Percentiles rank a stretch among this genome's conserved stretches.
These are phyloP conservation scores for Meda fulgida DNA, from an alignment of 2,797 vertebrate genomes.

Conservation along the genomic window DNA sequence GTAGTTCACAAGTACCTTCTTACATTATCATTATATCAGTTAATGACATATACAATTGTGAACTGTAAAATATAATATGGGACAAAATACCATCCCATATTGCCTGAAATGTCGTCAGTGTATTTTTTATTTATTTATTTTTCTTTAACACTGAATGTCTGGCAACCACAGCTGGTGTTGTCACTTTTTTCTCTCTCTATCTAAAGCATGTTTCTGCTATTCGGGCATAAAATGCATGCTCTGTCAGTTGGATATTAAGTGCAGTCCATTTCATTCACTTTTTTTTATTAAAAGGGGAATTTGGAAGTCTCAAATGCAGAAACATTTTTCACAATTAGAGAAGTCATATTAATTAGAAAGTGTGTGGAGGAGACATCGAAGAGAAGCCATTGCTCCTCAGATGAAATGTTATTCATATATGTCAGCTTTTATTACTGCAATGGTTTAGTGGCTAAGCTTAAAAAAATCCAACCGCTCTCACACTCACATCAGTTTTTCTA, in stretches of 20 bases:
- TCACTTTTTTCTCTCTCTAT: neutral
- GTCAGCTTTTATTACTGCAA: conserved; percentile 57
- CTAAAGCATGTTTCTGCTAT: conserved; percentile 13
- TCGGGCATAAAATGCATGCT: neutral
- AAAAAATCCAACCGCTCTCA: conserved; percentile 38
- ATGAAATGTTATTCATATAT: conserved; percentile 56
- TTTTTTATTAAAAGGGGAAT: conserved; percentile 44
- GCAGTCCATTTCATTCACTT: conserved; percentile 6
- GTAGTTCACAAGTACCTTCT: neutral
- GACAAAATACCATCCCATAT: neutral
- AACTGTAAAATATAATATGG: neutral
- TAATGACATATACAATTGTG: neutral
- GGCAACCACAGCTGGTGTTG: conserved; percentile 11
- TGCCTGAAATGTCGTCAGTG: neutral
- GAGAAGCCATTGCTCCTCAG: conserved; percentile 45
- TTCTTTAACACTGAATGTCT: neutral
- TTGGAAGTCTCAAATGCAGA: conserved; percentile 53
- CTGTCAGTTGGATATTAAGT: neutral
- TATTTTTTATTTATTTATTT: neutral
- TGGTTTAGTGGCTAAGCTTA: conserved; percentile 37
- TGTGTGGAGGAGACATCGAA: conserved; percentile 47
- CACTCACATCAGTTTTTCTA: conserved; percentile 20
- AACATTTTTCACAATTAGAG: conserved; percentile 64
- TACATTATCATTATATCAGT: neutral
- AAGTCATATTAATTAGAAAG: conserved; percentile 55